These are phyloP conservation scores for Natrix natrix DNA, from an alignment of 2,797 vertebrate genomes.

Conservation along the genomic window DNA sequence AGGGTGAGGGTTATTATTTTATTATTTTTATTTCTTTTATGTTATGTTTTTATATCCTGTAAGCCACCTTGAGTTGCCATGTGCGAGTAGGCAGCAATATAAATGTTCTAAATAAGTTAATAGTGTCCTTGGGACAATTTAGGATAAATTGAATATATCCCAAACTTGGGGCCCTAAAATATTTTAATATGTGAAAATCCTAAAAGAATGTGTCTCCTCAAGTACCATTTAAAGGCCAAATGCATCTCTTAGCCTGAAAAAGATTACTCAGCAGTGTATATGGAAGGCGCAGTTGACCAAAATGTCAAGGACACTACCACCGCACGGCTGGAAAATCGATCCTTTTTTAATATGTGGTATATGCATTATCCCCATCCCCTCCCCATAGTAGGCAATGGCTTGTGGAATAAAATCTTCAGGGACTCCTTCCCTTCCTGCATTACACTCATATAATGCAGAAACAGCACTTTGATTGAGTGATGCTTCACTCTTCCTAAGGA, in stretches of 20 bases:
- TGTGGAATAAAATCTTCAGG: too few relatives aligned
- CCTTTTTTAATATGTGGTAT: not conserved
- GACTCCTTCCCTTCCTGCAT: not conserved
- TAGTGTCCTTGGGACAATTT: not conserved
- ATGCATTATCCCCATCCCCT: not conserved
- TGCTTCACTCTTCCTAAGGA: not conserved
- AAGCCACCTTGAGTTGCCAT: too few relatives aligned
- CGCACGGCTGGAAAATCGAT: not conserved
- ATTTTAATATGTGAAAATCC: not conserved
- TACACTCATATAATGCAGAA: not conserved
- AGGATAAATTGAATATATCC: not conserved
- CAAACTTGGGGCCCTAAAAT: not conserved
- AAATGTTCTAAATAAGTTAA: too few relatives aligned
- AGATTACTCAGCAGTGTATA: not conserved
- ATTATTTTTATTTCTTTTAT: too few relatives aligned
- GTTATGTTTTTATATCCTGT: too few relatives aligned
- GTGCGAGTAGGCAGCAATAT: too few relatives aligned
- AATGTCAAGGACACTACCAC: not conserved
- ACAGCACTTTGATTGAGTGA: not conserved
- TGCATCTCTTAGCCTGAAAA: not conserved
- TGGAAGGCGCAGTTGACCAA: not conserved
- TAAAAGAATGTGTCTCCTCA: not conserved
- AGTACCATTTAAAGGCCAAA: not conserved
- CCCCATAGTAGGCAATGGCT: too few relatives aligned
- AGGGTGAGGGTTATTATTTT: too few relatives aligned